Evolutionary conservation across 37 sponge, comb jelly and placozoan species (phyloP), one percentile per base, ranked within the genome.

Genomic region (Diacarnus erythraeanus): DNA sequence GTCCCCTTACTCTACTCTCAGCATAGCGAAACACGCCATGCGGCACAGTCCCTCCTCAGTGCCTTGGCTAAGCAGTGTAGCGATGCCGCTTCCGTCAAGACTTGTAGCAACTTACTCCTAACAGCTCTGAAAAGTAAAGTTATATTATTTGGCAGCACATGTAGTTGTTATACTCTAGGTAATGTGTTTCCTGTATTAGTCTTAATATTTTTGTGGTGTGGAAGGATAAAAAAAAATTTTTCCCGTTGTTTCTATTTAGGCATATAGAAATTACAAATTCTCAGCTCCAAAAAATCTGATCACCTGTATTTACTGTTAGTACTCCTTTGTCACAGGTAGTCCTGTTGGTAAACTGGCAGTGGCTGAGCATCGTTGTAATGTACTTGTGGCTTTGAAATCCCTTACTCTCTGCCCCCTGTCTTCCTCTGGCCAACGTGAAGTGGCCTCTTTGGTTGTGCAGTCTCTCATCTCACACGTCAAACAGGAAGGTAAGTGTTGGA

Each of bases 61-160:
- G 59, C 73, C 21, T 78, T 91, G 2, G 70, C 88, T 39, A 35
- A n/a, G 20, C 87, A 91, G 75, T 83, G 84, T 68, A 82, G 83
- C 51, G 91, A 91, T 68, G 26, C 39, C 0, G 39, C 30, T 18
- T 44, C 80, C 6, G 54, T 72, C 18, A 26, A 71, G 25, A 40
- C 71, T 1, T 23, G 83, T 37, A 26, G 29, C 18, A 26, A 78
- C 17, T 78, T 72, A 18, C 74, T 91, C 37, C 10, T 77, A 8
- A 3, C 77, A 31, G 78, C 71, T 29, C 69, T 87, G 23, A 80
- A 86, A 63, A 54, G 87, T 86, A 38, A n/a, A n/a, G n/a, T n/a
- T n/a, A n/a, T n/a, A n/a, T n/a, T n/a, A n/a, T n/a, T n/a, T n/a
- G n/a, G n/a, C n/a, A n/a, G n/a, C n/a, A n/a, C n/a, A n/a, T n/a